Percentiles rank a stretch among this genome's conserved stretches.
phyloP scores from a whole-genome alignment of 2,888 invertebrate species.

The Yponomeuta sedellus region DNA sequence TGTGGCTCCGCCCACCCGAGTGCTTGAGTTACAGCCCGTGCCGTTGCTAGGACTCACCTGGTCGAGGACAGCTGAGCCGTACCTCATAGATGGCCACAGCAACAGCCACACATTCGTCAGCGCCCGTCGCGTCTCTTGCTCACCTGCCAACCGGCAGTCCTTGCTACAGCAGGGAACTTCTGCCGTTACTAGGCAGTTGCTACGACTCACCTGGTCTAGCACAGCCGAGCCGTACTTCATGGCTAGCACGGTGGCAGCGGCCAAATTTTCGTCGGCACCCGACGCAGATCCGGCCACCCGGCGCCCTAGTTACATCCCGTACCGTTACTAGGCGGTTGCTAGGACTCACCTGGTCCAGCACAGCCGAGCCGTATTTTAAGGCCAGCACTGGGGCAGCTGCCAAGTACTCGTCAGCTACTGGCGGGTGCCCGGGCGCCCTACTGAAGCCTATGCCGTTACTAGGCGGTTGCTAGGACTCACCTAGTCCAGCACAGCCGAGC shows the following conservation, averaged over 20 bases:
- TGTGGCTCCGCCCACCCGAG: too few relatives aligned
- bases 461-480: too few relatives aligned
- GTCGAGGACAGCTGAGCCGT: conserved; percentile 83
- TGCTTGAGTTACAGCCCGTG: too few relatives aligned
- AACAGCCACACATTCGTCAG: conserved; percentile 76
- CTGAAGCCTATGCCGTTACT: too few relatives aligned
- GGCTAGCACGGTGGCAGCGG: conserved; percentile 91
- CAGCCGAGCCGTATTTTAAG: conserved; percentile 88
- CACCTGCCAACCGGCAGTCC: too few relatives aligned
- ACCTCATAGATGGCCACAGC: conserved; percentile 92
- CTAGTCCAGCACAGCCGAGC: too few relatives aligned
- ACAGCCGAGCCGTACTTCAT: conserved; percentile 90
- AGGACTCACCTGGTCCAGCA: conserved; percentile 60
- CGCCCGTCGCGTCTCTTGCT: too few relatives aligned
- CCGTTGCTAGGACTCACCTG: conserved; percentile 37
- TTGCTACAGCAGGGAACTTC: too few relatives aligned
- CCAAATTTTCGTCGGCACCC: conserved; percentile 84
- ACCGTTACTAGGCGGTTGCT: too few relatives aligned
- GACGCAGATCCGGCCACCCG: conserved; percentile 68
- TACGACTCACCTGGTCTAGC: conserved; percentile 56
- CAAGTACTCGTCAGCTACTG: conserved; percentile 83
- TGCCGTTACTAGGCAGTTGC: too few relatives aligned
- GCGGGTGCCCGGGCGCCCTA: conserved; percentile 33
- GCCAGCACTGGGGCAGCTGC: conserved; percentile 92
- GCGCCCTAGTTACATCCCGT: too few relatives aligned